Evolutionary conservation across 1,140 invertebrate species (phyloP).

Genomic region (Drosophila tropicalis): DNA sequence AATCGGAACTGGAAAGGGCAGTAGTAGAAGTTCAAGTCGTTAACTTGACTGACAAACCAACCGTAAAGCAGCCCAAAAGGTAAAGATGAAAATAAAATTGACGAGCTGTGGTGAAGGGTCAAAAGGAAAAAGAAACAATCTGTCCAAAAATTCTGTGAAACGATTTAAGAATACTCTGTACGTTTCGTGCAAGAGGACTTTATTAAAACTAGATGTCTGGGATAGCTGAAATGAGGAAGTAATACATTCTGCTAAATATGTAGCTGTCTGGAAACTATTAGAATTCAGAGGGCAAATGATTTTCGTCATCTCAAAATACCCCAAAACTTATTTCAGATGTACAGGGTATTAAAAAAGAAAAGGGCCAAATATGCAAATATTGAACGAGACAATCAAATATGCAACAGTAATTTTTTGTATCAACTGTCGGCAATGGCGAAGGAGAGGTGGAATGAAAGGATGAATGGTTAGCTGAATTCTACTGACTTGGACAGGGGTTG

Average conservation of each 20-base stretch:
- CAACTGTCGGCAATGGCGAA: conserved; percentile 28
- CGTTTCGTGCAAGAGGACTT: too few species aligned
- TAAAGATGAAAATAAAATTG: conserved; percentile 38
- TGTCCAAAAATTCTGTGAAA: neutral
- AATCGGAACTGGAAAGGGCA: conserved; percentile 1
- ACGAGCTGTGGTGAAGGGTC: conserved; percentile 34
- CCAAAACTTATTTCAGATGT: neutral
- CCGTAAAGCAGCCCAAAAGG: conserved; percentile 50
- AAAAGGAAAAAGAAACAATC: conserved; percentile 9
- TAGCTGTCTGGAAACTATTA: too few species aligned
- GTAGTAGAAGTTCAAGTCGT: conserved; percentile 21
- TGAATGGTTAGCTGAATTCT: neutral
- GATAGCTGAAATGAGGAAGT: too few species aligned
- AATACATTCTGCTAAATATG: too few species aligned
- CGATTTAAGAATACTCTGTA: neutral
- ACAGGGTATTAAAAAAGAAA: conserved; percentile 25
- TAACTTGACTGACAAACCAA: conserved; percentile 45
- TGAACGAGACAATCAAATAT: conserved; percentile 79
- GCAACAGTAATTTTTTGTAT: conserved; percentile 73
- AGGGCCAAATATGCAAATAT: conserved; percentile 71
- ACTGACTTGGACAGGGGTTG: conserved; percentile 2
- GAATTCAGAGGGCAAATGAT: too few species aligned
- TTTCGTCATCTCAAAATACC: neutral
- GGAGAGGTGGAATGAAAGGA: conserved; percentile 2
- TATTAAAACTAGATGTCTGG: too few species aligned